Percentiles rank a stretch among this genome's conserved stretches.
These are phyloP conservation scores for Germaria angustata DNA, from an alignment of 2,888 invertebrate genomes.

Conservation along the genomic window DNA sequence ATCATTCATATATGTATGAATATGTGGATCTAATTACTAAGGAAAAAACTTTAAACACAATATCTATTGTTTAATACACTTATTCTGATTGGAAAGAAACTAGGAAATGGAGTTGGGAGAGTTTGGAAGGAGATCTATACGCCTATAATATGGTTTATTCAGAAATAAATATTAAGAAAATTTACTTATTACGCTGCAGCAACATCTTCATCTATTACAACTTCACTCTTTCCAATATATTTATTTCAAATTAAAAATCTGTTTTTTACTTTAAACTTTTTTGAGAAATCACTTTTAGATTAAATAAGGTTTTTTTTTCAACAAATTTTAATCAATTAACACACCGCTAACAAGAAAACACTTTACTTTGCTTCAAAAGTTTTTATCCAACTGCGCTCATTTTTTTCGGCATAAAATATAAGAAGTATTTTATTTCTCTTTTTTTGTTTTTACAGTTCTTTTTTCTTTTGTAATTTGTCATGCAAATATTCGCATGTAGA, in stretches of 20 bases:
- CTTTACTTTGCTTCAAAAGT: slow-evolving; percentile 48
- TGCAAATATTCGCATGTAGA: slow-evolving; percentile 46
- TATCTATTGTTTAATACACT: too few species aligned
- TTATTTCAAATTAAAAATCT: not conserved
- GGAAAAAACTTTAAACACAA: not conserved
- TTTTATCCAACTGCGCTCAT: slow-evolving; percentile 54
- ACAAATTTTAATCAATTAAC: not conserved
- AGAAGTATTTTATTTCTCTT: slow-evolving; percentile 11
- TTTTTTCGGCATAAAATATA: slow-evolving; percentile 24
- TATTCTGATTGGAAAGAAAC: too few species aligned
- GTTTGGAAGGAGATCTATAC: not conserved
- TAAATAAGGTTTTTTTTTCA: not conserved
- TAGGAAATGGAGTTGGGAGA: too few species aligned
- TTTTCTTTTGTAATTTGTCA: slow-evolving; percentile 31
- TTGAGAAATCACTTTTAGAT: not conserved
- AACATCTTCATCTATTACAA: slow-evolving; percentile 48
- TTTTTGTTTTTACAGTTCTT: slow-evolving; percentile 11
- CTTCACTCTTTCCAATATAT: slow-evolving; percentile 15
- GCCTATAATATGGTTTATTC: not conserved
- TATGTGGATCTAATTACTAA: slow-evolving; percentile 41
- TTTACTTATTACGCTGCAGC: slow-evolving; percentile 66
- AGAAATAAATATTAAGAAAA: not conserved
- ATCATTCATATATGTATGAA: slow-evolving; percentile 43
- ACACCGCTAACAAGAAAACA: slow-evolving; percentile 9
- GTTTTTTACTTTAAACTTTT: not conserved